phyloP scores from a whole-genome alignment of 2,888 invertebrate genomes.

The Patella depressa region DNA sequence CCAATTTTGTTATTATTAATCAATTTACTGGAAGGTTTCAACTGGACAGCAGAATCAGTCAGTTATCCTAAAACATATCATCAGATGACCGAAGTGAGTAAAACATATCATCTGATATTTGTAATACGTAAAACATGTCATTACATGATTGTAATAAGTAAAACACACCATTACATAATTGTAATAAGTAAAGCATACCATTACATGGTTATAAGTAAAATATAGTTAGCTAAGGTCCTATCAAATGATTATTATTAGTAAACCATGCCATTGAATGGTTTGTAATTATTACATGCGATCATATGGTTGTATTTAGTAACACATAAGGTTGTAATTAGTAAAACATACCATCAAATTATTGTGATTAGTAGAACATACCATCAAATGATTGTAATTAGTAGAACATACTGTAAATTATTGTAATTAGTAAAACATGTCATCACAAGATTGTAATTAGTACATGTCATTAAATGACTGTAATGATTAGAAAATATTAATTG shows the following conservation, averaged over 20 bases:
- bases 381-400: slow-evolving; percentile 81
- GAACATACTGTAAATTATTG: slow-evolving; percentile 48
- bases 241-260: background rate
- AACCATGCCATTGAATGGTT: no score
- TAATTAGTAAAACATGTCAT: background rate
- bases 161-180: background rate
- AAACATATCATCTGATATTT: no score
- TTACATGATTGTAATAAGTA: no score
- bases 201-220: background rate
- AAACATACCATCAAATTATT: slow-evolving; percentile 49
- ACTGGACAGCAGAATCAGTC: slow-evolving; percentile 39
- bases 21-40: slow-evolving; percentile 78
- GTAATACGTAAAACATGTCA: no score
- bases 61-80: slow-evolving; percentile 52
- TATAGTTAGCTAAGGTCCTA: no score
- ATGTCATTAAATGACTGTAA: no score
- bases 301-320: background rate
- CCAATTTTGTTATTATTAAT: slow-evolving; percentile 84
- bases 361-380: background rate
- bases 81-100: slow-evolving; percentile 57
- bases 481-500: no score
- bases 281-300: no score
- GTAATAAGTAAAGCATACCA: background rate
- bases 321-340: slow-evolving; percentile 80
- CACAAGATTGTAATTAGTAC: no score